phyloP scores from a whole-genome alignment of 2,797 vertebrate genomes.

The Philypnodon macrostomus region DNA sequence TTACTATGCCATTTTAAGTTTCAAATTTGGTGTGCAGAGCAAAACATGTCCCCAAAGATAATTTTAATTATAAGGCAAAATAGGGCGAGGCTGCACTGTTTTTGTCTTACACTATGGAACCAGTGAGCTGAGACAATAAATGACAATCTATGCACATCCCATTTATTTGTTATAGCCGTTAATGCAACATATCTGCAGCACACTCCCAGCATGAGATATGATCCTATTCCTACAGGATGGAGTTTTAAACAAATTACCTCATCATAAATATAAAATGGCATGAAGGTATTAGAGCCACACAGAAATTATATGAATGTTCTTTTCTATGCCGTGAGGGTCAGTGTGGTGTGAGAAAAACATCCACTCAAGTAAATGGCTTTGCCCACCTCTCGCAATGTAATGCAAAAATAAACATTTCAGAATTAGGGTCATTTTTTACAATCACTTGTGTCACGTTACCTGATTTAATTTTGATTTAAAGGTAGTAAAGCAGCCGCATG shows the following conservation, averaged over 20 bases:
- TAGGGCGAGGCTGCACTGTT: slow-evolving; percentile 69
- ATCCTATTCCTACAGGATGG: slow-evolving; percentile 26
- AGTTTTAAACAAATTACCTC: slow-evolving; percentile 44
- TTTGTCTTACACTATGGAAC: slow-evolving; percentile 63
- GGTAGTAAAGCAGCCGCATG: slow-evolving; percentile 58
- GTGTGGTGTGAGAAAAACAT: slow-evolving; percentile 44
- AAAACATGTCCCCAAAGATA: slow-evolving; percentile 75
- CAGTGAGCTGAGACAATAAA: slow-evolving; percentile 48
- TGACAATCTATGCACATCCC: slow-evolving; percentile 50
- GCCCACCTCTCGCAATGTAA: slow-evolving; percentile 58
- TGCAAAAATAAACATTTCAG: slow-evolving; percentile 69
- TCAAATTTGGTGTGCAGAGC: slow-evolving; percentile 71
- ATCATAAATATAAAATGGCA: slow-evolving; percentile 53
- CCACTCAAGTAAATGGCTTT: slow-evolving; percentile 49
- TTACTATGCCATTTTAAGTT: slow-evolving; percentile 77
- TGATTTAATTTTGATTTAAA: slow-evolving; percentile 72
- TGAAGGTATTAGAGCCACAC: slow-evolving; percentile 41
- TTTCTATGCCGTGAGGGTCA: slow-evolving; percentile 29
- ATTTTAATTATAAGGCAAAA: slow-evolving; percentile 74
- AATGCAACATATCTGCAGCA: slow-evolving; percentile 41
- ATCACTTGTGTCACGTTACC: slow-evolving; percentile 60
- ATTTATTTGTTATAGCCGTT: slow-evolving; percentile 55
- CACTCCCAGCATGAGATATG: slow-evolving; percentile 39
- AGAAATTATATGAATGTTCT: slow-evolving; percentile 54
- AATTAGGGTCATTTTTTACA: slow-evolving; percentile 75